Evolutionary conservation across 2,888 invertebrate genomes (phyloP), one percentile per base, ranked within the genome.

Genomic region (Dorcus parallelipipedus): DNA sequence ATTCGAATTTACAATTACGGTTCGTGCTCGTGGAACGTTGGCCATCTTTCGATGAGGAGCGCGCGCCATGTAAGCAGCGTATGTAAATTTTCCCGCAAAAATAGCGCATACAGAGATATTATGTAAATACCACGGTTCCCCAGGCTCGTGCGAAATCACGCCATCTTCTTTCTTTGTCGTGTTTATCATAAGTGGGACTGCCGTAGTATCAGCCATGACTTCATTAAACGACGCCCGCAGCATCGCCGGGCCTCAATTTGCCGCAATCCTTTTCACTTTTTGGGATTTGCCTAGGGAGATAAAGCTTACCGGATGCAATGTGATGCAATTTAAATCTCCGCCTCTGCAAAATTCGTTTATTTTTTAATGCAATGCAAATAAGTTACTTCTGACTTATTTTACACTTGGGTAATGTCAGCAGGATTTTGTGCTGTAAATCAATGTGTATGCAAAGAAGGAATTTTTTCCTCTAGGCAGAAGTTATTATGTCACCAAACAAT

Each of bases 161-260:
- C 17, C 9, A 23, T 45, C 9, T 45, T 45, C 45, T 45, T 9
- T 45, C 10, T 45, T 45, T 20, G 17, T 45, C 23, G 45, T 45
- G 14, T 45, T 45, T 20, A 20, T 20, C 20, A 20, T 45, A 20
- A 45, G 45, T 10, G 14, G 9, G 45, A 45, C 20, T 45, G 45
- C n/a, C n/a, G 9, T 7, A 41, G 41, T 41, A 41, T 41, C 17
- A 45, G 23, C 45, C 45, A 45, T 45, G 45, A 45, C 45, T 45
- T 45, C 45, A 45, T 45, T 45, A 45, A 45, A 45, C 17, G 45
- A 23, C 20, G 45, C 45, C 45, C 45, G 45, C 45, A 45, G 45
- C 23, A 9, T 9, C 45, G 17, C 45, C 14, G 9, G 9, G 26
- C 26, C 26, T 33, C 26, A 33, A 33, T 33, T 33, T 33, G 26